phyloP scores from a whole-genome alignment of 2,888 invertebrate species.

The Pheosia tremula region DNA sequence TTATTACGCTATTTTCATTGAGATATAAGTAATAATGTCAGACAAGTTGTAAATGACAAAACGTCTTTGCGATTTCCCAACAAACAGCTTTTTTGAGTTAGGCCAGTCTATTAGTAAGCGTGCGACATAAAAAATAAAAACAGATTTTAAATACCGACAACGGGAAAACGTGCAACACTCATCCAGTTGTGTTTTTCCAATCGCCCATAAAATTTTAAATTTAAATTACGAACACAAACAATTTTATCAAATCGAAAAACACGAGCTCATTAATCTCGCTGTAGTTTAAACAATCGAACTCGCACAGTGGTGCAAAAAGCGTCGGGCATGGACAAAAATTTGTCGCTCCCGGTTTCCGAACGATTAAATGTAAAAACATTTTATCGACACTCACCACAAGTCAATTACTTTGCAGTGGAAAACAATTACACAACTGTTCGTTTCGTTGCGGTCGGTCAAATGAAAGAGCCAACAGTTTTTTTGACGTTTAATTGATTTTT shows the following conservation, averaged over 20 bases:
- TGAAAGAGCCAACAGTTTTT: constrained; percentile 41
- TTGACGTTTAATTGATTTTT: constrained; percentile 13
- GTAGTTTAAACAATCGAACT: constrained; percentile 45
- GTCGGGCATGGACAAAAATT: constrained; percentile 36
- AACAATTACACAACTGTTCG: constrained; percentile 73
- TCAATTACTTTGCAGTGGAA: constrained; percentile 75
- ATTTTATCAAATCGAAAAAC: constrained; percentile 27
- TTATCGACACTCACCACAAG: constrained; percentile 70
- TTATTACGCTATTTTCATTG: too few species aligned
- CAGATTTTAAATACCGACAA: not conserved
- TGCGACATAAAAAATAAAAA: too few species aligned
- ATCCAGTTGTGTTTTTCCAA: constrained; percentile 16
- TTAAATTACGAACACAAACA: constrained; percentile 26
- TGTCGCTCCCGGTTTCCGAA: constrained; percentile 40
- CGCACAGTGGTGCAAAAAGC: constrained; percentile 25
- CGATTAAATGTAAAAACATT: constrained; percentile 65
- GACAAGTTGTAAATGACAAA: too few species aligned
- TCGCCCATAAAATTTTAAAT: constrained; percentile 4
- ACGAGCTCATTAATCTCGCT: constrained; percentile 47
- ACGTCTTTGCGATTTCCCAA: too few species aligned
- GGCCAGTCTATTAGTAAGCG: too few species aligned
- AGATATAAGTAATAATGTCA: too few species aligned
- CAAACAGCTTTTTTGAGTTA: too few species aligned
- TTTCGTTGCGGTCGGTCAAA: constrained; percentile 59
- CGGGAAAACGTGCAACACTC: constrained; percentile 19